Evolutionary conservation across 2,113 vertebrate species (phyloP).

Genomic region (Trochalopteron elliotii): DNA sequence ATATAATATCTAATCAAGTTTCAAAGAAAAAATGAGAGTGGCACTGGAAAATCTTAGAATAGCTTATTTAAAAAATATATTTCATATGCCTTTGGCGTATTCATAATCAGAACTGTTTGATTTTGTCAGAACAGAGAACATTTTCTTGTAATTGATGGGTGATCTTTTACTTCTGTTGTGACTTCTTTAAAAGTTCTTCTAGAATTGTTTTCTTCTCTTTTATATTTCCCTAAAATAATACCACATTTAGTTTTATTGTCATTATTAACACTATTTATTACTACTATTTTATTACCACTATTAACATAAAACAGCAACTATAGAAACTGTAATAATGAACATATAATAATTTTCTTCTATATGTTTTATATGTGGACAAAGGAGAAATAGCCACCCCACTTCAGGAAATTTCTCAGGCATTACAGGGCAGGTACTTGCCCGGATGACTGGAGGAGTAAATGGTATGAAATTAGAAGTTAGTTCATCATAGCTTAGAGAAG

Average conservation of each 20-base stretch:
- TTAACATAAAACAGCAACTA: neutral
- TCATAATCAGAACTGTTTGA: constrained; percentile 66
- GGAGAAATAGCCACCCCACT: neutral
- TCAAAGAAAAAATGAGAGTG: neutral
- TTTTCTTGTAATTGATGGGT: constrained; percentile 70
- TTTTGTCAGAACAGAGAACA: constrained; percentile 69
- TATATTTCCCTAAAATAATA: constrained; percentile 34
- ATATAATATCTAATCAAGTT: neutral
- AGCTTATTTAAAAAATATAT: neutral
- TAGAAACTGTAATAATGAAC: neutral
- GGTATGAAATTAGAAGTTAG: neutral
- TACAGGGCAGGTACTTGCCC: neutral
- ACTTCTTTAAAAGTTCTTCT: constrained; percentile 74
- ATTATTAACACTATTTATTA: neutral
- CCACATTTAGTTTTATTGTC: neutral
- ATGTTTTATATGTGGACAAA: neutral
- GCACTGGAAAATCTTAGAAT: neutral
- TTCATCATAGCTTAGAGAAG: neutral
- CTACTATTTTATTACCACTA: neutral
- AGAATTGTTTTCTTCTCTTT: constrained; percentile 62
- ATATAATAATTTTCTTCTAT: neutral
- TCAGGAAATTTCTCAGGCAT: neutral
- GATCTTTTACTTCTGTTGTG: constrained; percentile 74
- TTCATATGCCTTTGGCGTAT: constrained; percentile 67
- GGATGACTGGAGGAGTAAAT: neutral